Evolutionary conservation across 1,140 invertebrate species (phyloP), one percentile per base, ranked within the genome.

Genomic region (Ridgeia piscesae): DNA sequence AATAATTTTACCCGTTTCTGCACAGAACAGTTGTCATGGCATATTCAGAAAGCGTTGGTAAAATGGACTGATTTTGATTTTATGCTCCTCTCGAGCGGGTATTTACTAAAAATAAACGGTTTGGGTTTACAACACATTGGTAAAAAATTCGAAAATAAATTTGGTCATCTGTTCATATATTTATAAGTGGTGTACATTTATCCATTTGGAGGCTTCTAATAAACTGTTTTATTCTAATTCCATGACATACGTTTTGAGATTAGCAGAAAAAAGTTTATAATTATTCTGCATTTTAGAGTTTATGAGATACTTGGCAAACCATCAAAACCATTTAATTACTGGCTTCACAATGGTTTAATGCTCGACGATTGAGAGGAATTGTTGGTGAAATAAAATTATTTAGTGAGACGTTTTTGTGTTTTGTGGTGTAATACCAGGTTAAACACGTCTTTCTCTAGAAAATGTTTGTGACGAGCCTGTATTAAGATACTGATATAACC

Each of bases 191-290:
- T 77, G 58, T 77, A 77, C 58, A 77, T 77, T 77, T 77, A 77
- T 27, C 58, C 58, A 31, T 77, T 77, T 77, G 58, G 58, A 77
- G 58, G 58, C 58, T 77, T 77, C 14, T 77, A 77, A 77, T 77
- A 77, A 77, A 77, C 17, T 77, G 58, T 77, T 77, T 77, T 77
- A 77, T 21, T 31, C 58, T 77, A 77, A 77, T 77, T 77, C 58
- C 58, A 77, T 77, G 58, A 77, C 58, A 21, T 77, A 77, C 27
- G 58, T 77, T 77, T 77, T 77, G 58, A 77, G 58, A 77, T 77
- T 77, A 77, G 58, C 58, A 77, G 58, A 77, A 77, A 77, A 77
- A 77, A 77, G 58, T 77, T 77, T 77, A 77, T 77, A 77, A 77
- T 77, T 77, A 77, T 77, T 77, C 58, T 77, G 58, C 58, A 77